These are phyloP conservation scores for Cataglyphis albicans DNA, from an alignment of 2,888 invertebrate species.

Conservation along the genomic window DNA sequence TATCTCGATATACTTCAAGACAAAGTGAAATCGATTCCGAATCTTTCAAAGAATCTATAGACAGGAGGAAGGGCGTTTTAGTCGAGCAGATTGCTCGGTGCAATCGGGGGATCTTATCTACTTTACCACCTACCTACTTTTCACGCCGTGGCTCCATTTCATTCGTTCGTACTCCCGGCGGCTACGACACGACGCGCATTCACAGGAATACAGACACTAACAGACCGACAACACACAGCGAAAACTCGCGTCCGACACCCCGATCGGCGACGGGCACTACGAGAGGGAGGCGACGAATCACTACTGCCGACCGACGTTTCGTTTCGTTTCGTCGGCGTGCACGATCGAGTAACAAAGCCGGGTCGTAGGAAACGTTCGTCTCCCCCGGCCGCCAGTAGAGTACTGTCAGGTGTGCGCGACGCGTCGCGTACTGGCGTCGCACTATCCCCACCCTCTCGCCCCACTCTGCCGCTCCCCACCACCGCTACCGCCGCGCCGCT, in stretches of 20 bases:
- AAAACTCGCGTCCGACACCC: constrained; percentile 20
- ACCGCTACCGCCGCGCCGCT: background rate
- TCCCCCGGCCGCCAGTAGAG: constrained; percentile 58
- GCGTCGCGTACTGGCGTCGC: constrained; percentile 42
- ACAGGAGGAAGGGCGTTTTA: background rate
- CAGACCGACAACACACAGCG: background rate
- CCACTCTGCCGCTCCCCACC: background rate
- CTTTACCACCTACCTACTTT: constrained; percentile 34
- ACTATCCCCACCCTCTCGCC: constrained; percentile 9
- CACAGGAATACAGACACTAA: constrained; percentile 46
- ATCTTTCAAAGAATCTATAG: background rate
- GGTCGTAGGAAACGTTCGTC: constrained; percentile 34
- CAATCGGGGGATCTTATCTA: constrained; percentile 31
- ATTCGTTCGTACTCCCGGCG: constrained; percentile 39
- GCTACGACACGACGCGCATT: constrained; percentile 26
- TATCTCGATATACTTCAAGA: background rate
- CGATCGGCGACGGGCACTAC: constrained; percentile 17
- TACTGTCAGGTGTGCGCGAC: constrained; percentile 69
- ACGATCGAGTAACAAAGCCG: constrained; percentile 28
- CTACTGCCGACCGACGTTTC: constrained; percentile 9
- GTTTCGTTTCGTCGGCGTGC: constrained; percentile 35
- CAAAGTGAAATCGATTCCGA: background rate
- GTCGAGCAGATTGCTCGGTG: constrained; percentile 1
- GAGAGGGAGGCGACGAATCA: constrained; percentile 10
- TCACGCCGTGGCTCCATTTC: constrained; percentile 46